Conservation (phyloP, 64 coral and sea anemone species). For the Platygyra sinensis region DNA sequence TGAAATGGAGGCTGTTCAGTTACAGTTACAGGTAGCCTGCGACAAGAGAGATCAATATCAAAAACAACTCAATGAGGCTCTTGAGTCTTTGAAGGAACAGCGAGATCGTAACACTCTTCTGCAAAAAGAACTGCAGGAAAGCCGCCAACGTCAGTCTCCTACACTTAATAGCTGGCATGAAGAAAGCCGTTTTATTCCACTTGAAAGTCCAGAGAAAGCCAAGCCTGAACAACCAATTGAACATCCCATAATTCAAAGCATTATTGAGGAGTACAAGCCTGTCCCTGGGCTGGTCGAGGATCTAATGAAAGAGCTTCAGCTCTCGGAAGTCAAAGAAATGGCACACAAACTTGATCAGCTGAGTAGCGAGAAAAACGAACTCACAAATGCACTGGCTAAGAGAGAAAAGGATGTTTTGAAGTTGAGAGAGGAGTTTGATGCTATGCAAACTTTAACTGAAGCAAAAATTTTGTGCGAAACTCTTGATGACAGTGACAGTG, state of each 20-base stretch:
- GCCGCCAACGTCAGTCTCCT: constrained; percentile 59
- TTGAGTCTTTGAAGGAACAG: constrained; percentile 95
- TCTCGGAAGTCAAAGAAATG: constrained; percentile 85
- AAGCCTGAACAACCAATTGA: constrained; percentile 50
- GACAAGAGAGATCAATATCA: constrained; percentile 90
- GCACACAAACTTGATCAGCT: constrained; percentile 76
- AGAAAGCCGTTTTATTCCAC: constrained; percentile 67
- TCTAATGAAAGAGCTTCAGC: constrained; percentile 97
- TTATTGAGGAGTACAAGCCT: constrained; percentile 90
- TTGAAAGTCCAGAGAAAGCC: constrained; percentile 67
- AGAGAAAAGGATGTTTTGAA: constrained; percentile 83
- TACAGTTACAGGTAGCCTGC: constrained; percentile 91
- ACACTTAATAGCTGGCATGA: constrained; percentile 87
- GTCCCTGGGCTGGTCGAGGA: constrained; percentile 91
- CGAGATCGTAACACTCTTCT: constrained; percentile 91
- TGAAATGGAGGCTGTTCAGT: constrained; percentile 87
- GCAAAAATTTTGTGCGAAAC: constrained; percentile 83
- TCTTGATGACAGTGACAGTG: constrained; percentile 61
- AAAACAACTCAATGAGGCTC: constrained; percentile 91
- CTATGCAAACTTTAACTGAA: constrained; percentile 86
- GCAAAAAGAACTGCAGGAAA: constrained; percentile 94
- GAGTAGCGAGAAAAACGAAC: constrained; percentile 78
- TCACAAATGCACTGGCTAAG: constrained; percentile 82
- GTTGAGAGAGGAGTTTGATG: constrained; percentile 92
- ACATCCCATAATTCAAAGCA: constrained; percentile 75